These are phyloP conservation scores for Discoglossus pictus DNA, from an alignment of 2,797 vertebrate genomes.

Conservation along the genomic window DNA sequence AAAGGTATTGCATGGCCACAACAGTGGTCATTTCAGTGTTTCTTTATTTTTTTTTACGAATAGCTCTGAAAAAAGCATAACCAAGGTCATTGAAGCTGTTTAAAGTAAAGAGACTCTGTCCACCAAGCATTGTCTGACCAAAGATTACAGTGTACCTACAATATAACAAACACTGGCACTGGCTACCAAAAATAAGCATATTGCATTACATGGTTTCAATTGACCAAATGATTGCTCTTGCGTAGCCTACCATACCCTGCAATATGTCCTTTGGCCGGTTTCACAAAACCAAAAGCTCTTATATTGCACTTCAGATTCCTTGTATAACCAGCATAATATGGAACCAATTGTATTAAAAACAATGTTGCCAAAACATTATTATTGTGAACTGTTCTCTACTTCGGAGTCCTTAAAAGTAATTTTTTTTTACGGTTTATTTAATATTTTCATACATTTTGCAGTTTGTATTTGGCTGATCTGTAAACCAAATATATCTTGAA, in stretches of 20 bases:
- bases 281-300: constrained; percentile 8
- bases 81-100: too few species aligned
- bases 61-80: too few species aligned
- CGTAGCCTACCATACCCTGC: background rate
- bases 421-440: constrained; percentile 22
- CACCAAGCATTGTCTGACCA: too few species aligned
- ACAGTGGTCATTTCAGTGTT: too few species aligned
- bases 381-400: constrained; percentile 19
- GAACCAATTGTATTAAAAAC: constrained; percentile 25
- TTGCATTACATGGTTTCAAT: constrained; percentile 3
- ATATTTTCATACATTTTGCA: constrained; percentile 7
- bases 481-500: constrained; percentile 8
- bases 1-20: too few species aligned
- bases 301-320: constrained; percentile 7
- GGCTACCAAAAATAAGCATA: constrained; percentile 5
- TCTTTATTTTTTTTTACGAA: too few species aligned
- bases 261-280: constrained; percentile 1
- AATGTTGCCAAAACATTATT: constrained; percentile 20
- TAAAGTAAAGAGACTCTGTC: too few species aligned
- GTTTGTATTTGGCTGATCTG: constrained; percentile 7
- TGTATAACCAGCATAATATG: constrained; percentile 4
- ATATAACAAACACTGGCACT: background rate
- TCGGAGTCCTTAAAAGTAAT: background rate
- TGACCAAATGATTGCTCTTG: background rate
- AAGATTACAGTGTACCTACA: background rate